Evolutionary conservation across 2,888 invertebrate species (phyloP).

Genomic region (Anodontia alba): DNA sequence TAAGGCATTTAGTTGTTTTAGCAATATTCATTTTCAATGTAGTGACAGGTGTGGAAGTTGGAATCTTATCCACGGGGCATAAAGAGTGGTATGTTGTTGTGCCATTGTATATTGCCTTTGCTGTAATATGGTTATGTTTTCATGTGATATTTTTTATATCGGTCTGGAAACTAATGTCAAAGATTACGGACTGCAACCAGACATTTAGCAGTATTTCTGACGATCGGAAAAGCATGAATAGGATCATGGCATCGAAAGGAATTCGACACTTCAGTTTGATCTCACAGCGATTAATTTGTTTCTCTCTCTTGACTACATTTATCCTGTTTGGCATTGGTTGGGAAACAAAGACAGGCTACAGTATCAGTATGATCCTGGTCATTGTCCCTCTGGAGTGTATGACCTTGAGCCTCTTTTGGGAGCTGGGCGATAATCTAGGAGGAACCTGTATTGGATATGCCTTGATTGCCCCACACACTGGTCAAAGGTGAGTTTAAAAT

Average conservation of each 20-base stretch:
- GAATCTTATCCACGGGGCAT: conserved; percentile 77
- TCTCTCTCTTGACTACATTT: conserved; percentile 78
- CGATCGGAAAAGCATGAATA: conserved; percentile 73
- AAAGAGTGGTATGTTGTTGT: conserved; percentile 85
- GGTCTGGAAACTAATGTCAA: conserved; percentile 81
- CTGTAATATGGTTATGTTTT: conserved; percentile 80
- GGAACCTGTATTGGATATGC: conserved; percentile 84
- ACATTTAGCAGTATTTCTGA: conserved; percentile 69
- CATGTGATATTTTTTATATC: conserved; percentile 81
- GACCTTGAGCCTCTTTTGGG: conserved; percentile 80
- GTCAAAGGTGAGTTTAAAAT: conserved; percentile 72
- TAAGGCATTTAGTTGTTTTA: conserved; percentile 71
- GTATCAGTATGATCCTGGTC: conserved; percentile 75
- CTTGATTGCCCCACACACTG: conserved; percentile 82
- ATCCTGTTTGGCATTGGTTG: conserved; percentile 80
- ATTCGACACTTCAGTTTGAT: conserved; percentile 84
- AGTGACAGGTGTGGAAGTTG: conserved; percentile 71
- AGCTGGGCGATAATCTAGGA: conserved; percentile 82
- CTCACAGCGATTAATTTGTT: conserved; percentile 79
- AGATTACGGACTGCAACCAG: conserved; percentile 80
- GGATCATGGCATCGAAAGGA: conserved; percentile 83
- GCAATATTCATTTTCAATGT: conserved; percentile 72
- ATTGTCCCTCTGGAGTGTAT: conserved; percentile 81
- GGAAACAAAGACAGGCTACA: conserved; percentile 81
- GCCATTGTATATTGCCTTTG: conserved; percentile 80